These are phyloP conservation scores for Characodon lateralis DNA, from an alignment of 2,797 vertebrate genomes.

Conservation along the genomic window DNA sequence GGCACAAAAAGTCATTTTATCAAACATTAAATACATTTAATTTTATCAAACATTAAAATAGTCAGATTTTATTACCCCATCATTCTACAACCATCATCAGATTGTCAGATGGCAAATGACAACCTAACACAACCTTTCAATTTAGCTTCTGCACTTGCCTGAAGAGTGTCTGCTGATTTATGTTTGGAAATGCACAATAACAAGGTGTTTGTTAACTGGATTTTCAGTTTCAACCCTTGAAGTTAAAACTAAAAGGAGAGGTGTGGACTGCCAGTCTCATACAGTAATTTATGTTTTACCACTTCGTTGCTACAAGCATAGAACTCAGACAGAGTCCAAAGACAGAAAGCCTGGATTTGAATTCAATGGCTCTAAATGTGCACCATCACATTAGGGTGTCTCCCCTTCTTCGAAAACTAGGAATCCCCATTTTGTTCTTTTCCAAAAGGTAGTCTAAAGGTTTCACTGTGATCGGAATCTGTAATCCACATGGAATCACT, in stretches of 20 bases:
- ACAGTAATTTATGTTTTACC: not conserved
- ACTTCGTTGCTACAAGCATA: not conserved
- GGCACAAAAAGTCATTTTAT: constrained; percentile 26
- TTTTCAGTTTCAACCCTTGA: not conserved
- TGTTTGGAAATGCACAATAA: not conserved
- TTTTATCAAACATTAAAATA: constrained; percentile 30
- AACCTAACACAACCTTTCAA: constrained; percentile 8
- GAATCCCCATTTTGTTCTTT: no score
- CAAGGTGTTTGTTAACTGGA: constrained; percentile 14
- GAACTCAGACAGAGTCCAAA: not conserved
- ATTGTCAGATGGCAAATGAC: constrained; percentile 30
- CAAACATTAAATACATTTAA: constrained; percentile 5
- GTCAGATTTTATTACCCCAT: constrained; percentile 12
- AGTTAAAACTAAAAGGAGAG: not conserved
- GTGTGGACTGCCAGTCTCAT: no score
- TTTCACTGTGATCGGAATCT: no score
- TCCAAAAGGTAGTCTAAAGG: no score
- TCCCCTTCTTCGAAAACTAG: no score
- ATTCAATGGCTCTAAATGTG: no score
- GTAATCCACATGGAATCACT: no score
- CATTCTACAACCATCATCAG: constrained; percentile 27
- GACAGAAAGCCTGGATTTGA: no score
- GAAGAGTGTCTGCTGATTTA: constrained; percentile 7
- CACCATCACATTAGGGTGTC: no score
- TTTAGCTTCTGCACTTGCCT: constrained; percentile 28